Conservation (phyloP, 2,797 vertebrate genomes). For the Bradypodion pumilum region DNA sequence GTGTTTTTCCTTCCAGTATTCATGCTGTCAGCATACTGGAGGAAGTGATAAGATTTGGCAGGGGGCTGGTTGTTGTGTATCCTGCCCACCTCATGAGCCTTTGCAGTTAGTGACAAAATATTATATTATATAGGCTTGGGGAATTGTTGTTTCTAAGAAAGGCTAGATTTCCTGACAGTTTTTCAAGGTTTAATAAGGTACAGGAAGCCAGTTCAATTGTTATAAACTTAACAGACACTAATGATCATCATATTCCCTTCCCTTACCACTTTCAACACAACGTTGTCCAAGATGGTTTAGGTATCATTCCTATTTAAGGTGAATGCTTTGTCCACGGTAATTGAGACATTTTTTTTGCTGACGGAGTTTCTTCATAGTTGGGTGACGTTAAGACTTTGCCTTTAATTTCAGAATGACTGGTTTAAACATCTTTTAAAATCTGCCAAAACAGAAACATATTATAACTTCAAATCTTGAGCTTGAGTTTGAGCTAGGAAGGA, state of each 20-base stretch:
- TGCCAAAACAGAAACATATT: neutral
- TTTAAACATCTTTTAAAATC: neutral
- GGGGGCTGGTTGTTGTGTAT: neutral
- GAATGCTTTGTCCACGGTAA: neutral
- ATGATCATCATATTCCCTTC: neutral
- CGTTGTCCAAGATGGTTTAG: too few species aligned
- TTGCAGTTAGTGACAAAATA: neutral
- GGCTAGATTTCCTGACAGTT: neutral
- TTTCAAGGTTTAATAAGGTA: neutral
- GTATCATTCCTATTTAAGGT: neutral
- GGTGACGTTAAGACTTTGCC: neutral
- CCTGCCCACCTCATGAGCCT: neutral
- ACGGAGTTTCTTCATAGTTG: neutral
- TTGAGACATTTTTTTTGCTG: neutral
- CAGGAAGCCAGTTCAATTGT: neutral
- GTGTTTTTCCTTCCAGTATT: rapidly evolving
- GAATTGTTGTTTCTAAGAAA: neutral
- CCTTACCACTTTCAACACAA: too few species aligned
- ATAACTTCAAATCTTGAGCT: neutral
- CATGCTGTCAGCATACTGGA: conserved; percentile 30
- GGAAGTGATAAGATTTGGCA: conserved; percentile 52
- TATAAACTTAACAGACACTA: neutral
- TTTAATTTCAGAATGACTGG: neutral
- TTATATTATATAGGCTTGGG: neutral
- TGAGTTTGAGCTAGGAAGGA: neutral